These are phyloP conservation scores for Proteles cristata DNA, from an alignment of 2,113 vertebrate genomes.

Conservation along the genomic window DNA sequence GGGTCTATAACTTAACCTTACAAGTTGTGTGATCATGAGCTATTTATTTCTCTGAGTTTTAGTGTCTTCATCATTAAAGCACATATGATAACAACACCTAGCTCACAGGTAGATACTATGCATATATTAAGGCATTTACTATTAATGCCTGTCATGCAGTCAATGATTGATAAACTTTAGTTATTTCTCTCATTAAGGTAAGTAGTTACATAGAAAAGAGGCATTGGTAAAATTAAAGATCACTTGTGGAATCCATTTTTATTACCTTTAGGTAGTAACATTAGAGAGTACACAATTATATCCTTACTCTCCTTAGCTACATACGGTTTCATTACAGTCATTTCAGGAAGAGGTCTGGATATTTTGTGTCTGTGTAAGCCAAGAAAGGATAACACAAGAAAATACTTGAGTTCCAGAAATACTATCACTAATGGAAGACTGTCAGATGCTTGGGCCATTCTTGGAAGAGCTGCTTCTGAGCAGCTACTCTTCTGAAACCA, in stretches of 20 bases:
- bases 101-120: background rate
- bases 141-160: background rate
- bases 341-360: conserved; percentile 9
- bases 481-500: background rate
- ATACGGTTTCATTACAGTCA: background rate
- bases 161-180: background rate
- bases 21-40: background rate
- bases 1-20: background rate
- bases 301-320: background rate
- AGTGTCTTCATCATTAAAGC: background rate
- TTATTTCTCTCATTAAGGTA: background rate
- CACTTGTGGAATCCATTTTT: background rate
- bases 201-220: background rate
- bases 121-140: background rate
- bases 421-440: background rate
- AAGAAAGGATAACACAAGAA: conserved; percentile 37
- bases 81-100: background rate
- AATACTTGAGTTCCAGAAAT: conserved; percentile 35
- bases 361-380: background rate
- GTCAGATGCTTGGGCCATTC: background rate
- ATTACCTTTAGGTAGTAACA: background rate
- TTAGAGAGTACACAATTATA: background rate
- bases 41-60: background rate
- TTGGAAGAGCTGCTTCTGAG: background rate
- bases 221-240: background rate